phyloP scores from a whole-genome alignment of 92 coral and sea anemone genomes.

The Paragorgia papillata region DNA sequence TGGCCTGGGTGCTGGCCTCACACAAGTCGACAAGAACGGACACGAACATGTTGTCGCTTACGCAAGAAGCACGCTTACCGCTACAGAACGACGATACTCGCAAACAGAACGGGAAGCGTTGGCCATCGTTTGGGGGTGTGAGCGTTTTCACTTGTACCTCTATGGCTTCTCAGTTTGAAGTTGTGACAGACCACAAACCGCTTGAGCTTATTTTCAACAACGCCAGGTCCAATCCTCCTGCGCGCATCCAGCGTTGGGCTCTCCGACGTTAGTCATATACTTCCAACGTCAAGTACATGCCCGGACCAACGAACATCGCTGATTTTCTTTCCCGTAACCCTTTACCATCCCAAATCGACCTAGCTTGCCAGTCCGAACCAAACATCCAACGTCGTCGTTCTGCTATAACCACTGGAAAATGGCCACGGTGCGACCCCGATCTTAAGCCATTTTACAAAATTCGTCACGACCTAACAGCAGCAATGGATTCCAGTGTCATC shows the following conservation, averaged over 20 bases:
- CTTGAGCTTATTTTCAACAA: conserved; percentile 25
- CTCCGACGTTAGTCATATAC: conserved; percentile 25
- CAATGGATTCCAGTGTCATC: too few relatives aligned
- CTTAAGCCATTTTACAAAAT: too few relatives aligned
- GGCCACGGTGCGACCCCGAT: too few relatives aligned
- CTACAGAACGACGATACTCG: conserved; percentile 47
- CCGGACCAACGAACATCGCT: conserved; percentile 31
- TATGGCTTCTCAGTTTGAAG: conserved; percentile 31
- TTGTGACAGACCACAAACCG: conserved; percentile 40
- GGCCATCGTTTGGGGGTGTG: conserved; percentile 45
- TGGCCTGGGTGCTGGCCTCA: conserved; percentile 46
- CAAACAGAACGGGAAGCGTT: conserved; percentile 49
- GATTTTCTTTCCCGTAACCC: conserved; percentile 38
- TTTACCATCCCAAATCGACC: conserved; percentile 8
- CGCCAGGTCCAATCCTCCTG: conserved; percentile 33
- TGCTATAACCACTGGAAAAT: too few relatives aligned
- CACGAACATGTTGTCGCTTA: conserved; percentile 21
- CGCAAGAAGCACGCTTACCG: conserved; percentile 40
- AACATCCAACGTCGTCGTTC: conserved; percentile 2
- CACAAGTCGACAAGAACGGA: conserved; percentile 37
- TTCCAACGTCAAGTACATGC: conserved; percentile 7
- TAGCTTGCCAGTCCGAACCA: conserved; percentile 37
- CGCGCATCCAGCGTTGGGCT: conserved; percentile 25
- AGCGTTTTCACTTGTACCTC: conserved; percentile 39
- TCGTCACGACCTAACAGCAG: too few relatives aligned